Evolutionary conservation across 30 jellyfish, hydroid and myxozoan genomes (phyloP), one percentile per base, ranked within the genome.

Genomic region (Cassiopea xamachana): DNA sequence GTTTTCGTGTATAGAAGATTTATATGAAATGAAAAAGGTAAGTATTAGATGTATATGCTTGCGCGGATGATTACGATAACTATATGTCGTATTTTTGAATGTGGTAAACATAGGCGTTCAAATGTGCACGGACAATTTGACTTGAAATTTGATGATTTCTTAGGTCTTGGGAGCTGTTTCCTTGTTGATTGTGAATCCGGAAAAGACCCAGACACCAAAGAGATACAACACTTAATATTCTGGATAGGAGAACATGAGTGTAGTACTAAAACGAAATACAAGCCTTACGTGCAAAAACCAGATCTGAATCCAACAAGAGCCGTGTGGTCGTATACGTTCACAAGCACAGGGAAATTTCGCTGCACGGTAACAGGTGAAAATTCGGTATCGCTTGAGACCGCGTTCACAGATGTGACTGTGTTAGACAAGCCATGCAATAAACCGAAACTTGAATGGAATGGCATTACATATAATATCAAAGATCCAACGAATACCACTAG

Each of bases 361-460:
- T 88, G 91, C 19, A 61, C 76, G 1, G 97, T 91, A 18, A 64
- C 73, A 47, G 97, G 92, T 19, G 90, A 76, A 49, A 85, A 91
- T 73, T 50, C 75, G 13, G 94, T 91, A 60, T 82, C 93, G 17
- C 75, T 49, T 7, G 93, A 80, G 73, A 72, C 84, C 4, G 97
- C 87, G n/a, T 7, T 68, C 17, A 91, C 97, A n/a, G 70, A 58
- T 59, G 94, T 91, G 14, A 73, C 60, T n/a, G 90, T 91, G 71
- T 69, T 82, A 69, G 97, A 91, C 55, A 85, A 84, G 69, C 97
- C 97, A 1, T 91, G 97, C 69, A 55, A 79, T 46, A 61, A 76
- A 68, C 97, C 97, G 60, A 69, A 60, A 55, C 58, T 91, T 5
- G 73, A 48, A 7, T 91, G 94, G 94, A 62, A 18, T 19, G 88